Evolutionary conservation across 1,140 invertebrate genomes (phyloP), one percentile per base, ranked within the genome.

Genomic region (Chionoecetes opilio): DNA sequence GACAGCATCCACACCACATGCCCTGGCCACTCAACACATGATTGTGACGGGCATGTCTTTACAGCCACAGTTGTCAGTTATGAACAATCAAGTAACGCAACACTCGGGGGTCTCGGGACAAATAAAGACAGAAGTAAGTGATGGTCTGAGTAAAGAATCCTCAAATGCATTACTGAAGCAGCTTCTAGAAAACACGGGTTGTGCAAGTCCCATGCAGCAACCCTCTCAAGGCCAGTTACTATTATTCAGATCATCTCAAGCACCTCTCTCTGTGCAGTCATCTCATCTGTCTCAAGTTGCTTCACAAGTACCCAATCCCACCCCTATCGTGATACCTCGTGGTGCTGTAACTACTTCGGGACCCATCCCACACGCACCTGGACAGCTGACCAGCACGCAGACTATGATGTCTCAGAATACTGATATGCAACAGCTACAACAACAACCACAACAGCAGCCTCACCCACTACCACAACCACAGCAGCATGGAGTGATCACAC

Each of bases 121-220:
- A 34, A 29, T 95, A 85, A 95, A 94, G 37, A 21, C 95, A 29
- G 94, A 95, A 85, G 89, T 82, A 88, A 63, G 9, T 86, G 94
- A 93, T 35, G 89, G 93, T 14, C 89, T 95, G 29, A 95, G 86
- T 35, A 95, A 93, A 84, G 94, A 95, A 17, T 93, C 94, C 0
- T 95, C 93, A 29, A 94, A 99, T 97, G 99, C 99, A 14, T 97
- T 99, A 29, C 97, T 99, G 31, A 99, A 99, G 96, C 98, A 99
- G 97, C 97, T 99, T 35, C 97, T 99, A 31, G 98, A 99, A 97
- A 99, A 99, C 96, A 98, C 98, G 14, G 98, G 97, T 8, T 98
- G 98, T 96, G 98, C 97, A 82, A 96, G 93, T 86, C 46, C 89
- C 34, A 35, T 94, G 85, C 90, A 91, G 37, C 92, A 90, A 82